These are phyloP conservation scores for Mesaphorura yosii DNA, from an alignment of 1,140 invertebrate species.

Conservation along the genomic window DNA sequence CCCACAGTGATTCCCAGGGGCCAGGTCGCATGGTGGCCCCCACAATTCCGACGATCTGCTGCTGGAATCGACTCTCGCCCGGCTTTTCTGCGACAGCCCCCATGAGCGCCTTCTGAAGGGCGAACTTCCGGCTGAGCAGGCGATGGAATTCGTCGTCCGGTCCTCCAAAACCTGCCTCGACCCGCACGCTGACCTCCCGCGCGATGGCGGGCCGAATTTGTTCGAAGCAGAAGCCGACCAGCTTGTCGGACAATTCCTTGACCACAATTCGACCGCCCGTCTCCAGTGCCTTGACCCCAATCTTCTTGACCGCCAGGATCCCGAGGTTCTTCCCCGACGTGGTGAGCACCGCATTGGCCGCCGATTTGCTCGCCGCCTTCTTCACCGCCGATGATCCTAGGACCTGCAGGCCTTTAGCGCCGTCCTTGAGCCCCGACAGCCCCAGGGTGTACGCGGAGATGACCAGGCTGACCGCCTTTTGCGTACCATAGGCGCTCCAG, in stretches of 20 bases:
- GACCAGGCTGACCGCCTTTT: conserved; percentile 13
- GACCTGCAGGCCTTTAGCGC: conserved; percentile 7
- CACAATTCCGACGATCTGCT: not conserved
- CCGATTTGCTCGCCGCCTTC: not conserved
- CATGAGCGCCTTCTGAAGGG: not conserved
- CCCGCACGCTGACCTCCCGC: not conserved
- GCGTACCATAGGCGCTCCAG: conserved; percentile 11
- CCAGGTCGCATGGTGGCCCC: not conserved
- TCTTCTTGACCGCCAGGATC: conserved; percentile 10
- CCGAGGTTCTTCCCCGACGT: conserved; percentile 1
- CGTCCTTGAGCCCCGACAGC: conserved; percentile 1
- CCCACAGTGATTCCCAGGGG: conserved; percentile 2
- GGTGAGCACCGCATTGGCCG: not conserved
- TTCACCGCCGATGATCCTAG: not conserved
- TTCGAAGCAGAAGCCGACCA: not conserved
- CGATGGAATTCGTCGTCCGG: not conserved
- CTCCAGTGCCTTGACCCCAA: conserved; percentile 5
- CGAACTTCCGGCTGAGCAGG: not conserved
- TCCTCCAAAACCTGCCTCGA: not conserved
- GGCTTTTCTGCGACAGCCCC: too few relatives aligned
- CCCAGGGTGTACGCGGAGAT: conserved; percentile 13
- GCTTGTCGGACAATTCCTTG: not conserved
- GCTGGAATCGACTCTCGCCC: too few relatives aligned
- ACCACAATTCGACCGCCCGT: not conserved
- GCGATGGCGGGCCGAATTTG: not conserved